Conservation (phyloP, 2,888 invertebrate species). For the Eupithecia tripunctaria region DNA sequence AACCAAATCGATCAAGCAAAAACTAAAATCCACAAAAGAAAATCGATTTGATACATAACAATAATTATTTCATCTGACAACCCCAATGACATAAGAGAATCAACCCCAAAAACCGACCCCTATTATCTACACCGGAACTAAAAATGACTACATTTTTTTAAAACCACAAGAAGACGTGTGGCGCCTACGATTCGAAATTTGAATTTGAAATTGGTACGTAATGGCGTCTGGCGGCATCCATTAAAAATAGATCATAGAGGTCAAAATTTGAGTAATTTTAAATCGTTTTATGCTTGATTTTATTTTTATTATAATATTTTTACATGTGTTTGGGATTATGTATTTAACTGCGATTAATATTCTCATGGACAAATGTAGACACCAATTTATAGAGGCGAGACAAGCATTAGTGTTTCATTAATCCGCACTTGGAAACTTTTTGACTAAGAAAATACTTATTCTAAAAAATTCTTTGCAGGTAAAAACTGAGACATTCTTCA, state of each 20-base stretch:
- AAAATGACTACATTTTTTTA: constrained; percentile 61
- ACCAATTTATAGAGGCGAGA: neutral
- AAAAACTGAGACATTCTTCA: too few species aligned
- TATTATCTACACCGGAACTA: constrained; percentile 56
- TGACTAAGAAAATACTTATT: neutral
- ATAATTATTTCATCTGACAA: constrained; percentile 45
- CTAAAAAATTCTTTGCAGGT: too few species aligned
- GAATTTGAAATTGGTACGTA: constrained; percentile 65
- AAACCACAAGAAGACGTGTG: constrained; percentile 54
- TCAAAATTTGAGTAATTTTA: constrained; percentile 57
- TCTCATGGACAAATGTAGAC: neutral
- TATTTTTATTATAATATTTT: constrained; percentile 48
- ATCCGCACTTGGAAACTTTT: neutral
- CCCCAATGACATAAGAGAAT: constrained; percentile 39
- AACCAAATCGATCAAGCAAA: constrained; percentile 30
- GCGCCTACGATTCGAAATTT: constrained; percentile 61
- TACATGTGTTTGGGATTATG: neutral
- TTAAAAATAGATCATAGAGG: constrained; percentile 70
- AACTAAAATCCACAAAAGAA: constrained; percentile 38
- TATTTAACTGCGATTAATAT: constrained; percentile 4
- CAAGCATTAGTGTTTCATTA: neutral
- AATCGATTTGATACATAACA: constrained; percentile 50
- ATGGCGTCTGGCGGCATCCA: constrained; percentile 64
- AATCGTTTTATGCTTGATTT: constrained; percentile 58
- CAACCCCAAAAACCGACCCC: constrained; percentile 48